Percentiles rank a stretch among this genome's conserved stretches.
Evolutionary conservation across 37 sponge, comb jelly and placozoan species (phyloP).

Genomic region (Axinella damicornis): DNA sequence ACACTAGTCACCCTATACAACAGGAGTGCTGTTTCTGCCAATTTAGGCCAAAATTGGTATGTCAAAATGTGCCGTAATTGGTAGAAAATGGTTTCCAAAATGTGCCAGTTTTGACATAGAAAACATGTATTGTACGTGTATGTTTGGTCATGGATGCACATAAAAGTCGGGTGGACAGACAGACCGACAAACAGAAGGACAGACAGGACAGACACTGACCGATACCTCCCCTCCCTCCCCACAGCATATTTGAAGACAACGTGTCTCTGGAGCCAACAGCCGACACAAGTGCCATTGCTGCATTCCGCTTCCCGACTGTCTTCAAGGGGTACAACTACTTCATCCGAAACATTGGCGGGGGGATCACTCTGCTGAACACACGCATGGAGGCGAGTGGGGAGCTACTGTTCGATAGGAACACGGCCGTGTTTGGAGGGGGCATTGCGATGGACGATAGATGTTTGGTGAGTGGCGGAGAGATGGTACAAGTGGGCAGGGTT

Average conservation of each 20-base stretch:
- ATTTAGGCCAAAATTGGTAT: no score
- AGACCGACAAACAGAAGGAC: no score
- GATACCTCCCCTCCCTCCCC: not conserved
- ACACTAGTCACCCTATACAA: no score
- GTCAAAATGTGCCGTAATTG: no score
- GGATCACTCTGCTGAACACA: conserved; percentile 78
- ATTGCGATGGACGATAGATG: conserved; percentile 85
- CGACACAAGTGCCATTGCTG: conserved; percentile 83
- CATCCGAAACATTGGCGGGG: conserved; percentile 68
- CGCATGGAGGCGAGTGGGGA: conserved; percentile 56
- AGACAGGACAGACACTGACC: not conserved
- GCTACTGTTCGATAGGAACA: conserved; percentile 55
- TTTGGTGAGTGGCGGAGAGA: conserved; percentile 41
- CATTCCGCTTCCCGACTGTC: conserved; percentile 79
- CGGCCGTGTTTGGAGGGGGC: conserved; percentile 82
- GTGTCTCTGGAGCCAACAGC: conserved; percentile 31
- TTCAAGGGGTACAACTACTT: conserved; percentile 65
- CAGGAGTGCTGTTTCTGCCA: no score
- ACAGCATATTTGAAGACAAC: conserved; percentile 72
- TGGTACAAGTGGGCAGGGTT: no score
- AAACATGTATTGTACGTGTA: no score
- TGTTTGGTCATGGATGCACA: no score
- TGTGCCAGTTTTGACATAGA: no score
- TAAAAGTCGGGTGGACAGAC: no score
- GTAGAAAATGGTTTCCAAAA: no score